A percentile compares a stretch with the other conserved stretches of the same genome.
Conservation (phyloP, 2,113 vertebrate species). For the Felis chaus region DNA sequence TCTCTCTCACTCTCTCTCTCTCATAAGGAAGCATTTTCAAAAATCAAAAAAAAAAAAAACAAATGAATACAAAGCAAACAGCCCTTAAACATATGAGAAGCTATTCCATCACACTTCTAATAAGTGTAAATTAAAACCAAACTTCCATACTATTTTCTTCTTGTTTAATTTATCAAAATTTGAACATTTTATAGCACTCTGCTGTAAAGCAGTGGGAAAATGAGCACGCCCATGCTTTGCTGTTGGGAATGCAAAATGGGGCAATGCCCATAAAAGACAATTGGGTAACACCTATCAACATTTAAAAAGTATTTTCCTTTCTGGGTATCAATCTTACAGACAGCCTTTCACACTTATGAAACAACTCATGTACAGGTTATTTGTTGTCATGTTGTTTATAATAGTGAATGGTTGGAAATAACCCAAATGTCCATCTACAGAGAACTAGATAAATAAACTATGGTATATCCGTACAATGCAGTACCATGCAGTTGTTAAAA, state of each 20-base stretch:
- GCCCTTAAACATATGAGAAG: background rate
- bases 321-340: background rate
- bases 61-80: background rate
- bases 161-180: background rate
- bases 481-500: background rate
- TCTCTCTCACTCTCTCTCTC: no score
- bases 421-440: background rate
- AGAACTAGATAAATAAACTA: background rate
- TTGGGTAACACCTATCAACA: background rate
- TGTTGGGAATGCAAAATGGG: background rate
- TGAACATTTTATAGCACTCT: background rate
- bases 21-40: no score
- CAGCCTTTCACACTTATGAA: background rate
- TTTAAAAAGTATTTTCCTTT: background rate
- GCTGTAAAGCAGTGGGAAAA: background rate
- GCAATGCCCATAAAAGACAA: background rate
- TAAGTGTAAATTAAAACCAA: conserved; percentile 10
- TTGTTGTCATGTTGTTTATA: background rate
- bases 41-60: background rate
- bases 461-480: background rate
- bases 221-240: background rate
- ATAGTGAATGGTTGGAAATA: background rate
- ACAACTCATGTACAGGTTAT: background rate
- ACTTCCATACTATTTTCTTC: background rate
- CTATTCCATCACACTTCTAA: background rate